Conservation (phyloP, 2,113 vertebrate species). For the Chionodraco myersi region DNA sequence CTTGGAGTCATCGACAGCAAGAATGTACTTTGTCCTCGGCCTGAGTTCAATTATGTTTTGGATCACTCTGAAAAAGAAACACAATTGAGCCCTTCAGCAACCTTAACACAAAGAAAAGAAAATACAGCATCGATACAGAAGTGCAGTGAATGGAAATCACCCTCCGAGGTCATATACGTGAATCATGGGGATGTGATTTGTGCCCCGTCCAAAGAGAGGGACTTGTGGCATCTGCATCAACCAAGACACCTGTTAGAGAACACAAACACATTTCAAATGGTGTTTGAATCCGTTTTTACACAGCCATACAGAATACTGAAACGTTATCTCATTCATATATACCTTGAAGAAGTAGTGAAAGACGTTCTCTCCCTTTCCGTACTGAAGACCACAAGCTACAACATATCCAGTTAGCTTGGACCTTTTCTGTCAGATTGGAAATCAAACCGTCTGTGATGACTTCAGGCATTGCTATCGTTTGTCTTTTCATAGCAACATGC, state of each 20-base stretch:
- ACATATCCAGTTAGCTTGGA: constrained; percentile 86
- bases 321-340: constrained; percentile 25
- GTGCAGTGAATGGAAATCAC: constrained; percentile 69
- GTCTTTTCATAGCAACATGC: not conserved
- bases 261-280: not conserved
- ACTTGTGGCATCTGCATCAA: constrained; percentile 84
- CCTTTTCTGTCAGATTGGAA: constrained; percentile 82
- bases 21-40: constrained; percentile 86
- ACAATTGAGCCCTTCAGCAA: constrained; percentile 11
- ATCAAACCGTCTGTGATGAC: not conserved
- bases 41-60: constrained; percentile 88
- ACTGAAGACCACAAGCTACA: constrained; percentile 89
- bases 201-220: constrained; percentile 88
- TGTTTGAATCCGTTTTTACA: not conserved
- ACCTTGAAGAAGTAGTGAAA: constrained; percentile 96
- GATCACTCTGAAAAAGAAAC: constrained; percentile 84
- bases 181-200: constrained; percentile 91
- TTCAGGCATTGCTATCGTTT: not conserved
- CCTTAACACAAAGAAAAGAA: not conserved
- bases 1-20: constrained; percentile 90
- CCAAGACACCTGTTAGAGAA: constrained; percentile 85
- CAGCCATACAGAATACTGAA: not conserved
- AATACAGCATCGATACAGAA: not conserved
- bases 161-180: constrained; percentile 90
- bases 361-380: constrained; percentile 89